A percentile compares a stretch with the other conserved stretches of the same genome.
phyloP scores from a whole-genome alignment of 2,888 invertebrate species.

The Monoplex corrugatus region DNA sequence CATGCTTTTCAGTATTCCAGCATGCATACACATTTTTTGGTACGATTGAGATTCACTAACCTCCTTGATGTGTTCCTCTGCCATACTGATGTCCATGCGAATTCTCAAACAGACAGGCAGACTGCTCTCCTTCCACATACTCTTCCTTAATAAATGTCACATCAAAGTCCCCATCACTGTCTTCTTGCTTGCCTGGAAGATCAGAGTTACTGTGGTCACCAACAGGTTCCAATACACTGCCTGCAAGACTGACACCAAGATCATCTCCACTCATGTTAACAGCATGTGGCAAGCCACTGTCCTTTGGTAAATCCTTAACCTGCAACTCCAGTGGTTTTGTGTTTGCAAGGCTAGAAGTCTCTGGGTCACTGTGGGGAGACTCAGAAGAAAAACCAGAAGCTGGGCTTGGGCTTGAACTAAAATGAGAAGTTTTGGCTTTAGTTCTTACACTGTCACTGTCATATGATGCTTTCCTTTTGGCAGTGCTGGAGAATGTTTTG shows the following conservation, averaged over 20 bases:
- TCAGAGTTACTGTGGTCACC: constrained; percentile 37
- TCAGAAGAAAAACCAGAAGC: neutral
- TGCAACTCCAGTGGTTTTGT: constrained; percentile 10
- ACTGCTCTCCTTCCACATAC: constrained; percentile 54
- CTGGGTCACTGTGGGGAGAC: neutral
- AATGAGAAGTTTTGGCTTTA: neutral
- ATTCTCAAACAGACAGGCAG: constrained; percentile 29
- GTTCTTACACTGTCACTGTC: constrained; percentile 22
- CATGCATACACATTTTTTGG: neutral
- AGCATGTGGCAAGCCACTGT: constrained; percentile 32
- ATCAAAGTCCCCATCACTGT: constrained; percentile 57
- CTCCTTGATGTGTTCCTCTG: constrained; percentile 27
- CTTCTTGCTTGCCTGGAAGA: constrained; percentile 40
- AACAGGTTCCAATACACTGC: constrained; percentile 41
- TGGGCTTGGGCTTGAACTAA: neutral
- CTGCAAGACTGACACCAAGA: constrained; percentile 36
- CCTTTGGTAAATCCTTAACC: neutral
- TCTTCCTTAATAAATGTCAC: constrained; percentile 61
- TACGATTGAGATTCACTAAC: neutral
- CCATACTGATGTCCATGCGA: constrained; percentile 15
- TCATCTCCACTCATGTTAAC: neutral
- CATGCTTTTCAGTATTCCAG: neutral
- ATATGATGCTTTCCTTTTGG: constrained; percentile 45
- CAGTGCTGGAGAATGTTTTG: neutral
- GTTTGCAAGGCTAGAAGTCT: constrained; percentile 21